Evolutionary conservation across 1,140 invertebrate genomes (phyloP), one percentile per base, ranked within the genome.

Genomic region (Planococcus citri): DNA sequence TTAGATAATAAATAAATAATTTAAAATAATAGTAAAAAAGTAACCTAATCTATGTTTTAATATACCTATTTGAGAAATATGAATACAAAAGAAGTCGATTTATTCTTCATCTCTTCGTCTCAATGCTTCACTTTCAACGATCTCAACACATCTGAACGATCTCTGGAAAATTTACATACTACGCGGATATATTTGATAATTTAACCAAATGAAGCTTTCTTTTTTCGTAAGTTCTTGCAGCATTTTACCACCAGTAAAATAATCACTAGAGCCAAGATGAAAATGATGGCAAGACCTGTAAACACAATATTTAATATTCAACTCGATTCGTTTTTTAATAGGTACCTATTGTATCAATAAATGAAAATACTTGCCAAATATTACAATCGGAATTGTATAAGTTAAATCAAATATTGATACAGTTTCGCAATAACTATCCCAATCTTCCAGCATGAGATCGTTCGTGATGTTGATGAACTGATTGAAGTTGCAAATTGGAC

Each of bases 391-490:
- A 24, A 27, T 64, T 24, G 60, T 25, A 21, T 64, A 64, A 64
- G 60, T 64, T 25, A 64, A 25, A 64, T 64, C 60, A 64, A 12
- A 24, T 24, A 64, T 17, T 4, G 60, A 24, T 3, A 64, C 20
- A 9, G 25, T 64, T 4, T 2, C 6, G 60, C 60, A 64, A 25
- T 64, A 10, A 27, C 20, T 20, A 64, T 64, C 60, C 60, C 60
- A 64, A 17, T 64, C 24, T 1, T 12, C 10, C 3, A 20, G 3
- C 22, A 61, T 22, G 1, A 61, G 24, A 21, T 60, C 25, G 2
- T 3, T 20, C 1, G 69, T 70, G 14, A 70, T 37, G n/a, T 25
- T 33, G n/a, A 70, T 20, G 22, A 70, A 70, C 2, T 61, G 12
- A 8, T 27, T 37, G 22, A 61, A 61, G 4, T 25, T n/a, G 29